These are phyloP conservation scores for Metellina segmentata DNA, from an alignment of 2,888 invertebrate genomes.

Conservation along the genomic window DNA sequence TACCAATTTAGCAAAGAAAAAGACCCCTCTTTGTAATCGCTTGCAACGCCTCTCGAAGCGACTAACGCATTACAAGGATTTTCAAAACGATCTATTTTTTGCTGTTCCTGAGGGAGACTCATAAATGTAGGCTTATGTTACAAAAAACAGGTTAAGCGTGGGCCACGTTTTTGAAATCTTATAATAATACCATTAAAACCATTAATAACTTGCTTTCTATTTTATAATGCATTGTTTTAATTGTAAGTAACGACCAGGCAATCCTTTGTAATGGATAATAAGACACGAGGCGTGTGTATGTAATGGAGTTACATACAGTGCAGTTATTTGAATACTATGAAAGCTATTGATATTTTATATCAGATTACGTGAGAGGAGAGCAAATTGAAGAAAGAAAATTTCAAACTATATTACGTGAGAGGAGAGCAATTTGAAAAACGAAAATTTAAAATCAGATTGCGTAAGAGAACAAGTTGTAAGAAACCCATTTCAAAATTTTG, in stretches of 20 bases:
- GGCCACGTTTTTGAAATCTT: not conserved
- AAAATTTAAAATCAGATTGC: too few relatives aligned
- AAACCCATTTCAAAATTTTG: too few relatives aligned
- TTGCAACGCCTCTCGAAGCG: not conserved
- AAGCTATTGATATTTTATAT: too few relatives aligned
- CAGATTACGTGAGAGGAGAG: not conserved
- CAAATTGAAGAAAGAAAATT: slow-evolving; percentile 7
- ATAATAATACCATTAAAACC: too few relatives aligned
- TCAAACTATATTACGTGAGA: not conserved
- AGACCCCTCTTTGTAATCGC: not conserved
- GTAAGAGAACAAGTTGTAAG: too few relatives aligned
- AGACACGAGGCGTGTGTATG: too few relatives aligned
- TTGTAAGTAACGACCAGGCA: too few relatives aligned
- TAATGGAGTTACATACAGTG: too few relatives aligned
- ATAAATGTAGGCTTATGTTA: not conserved
- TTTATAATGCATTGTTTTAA: not conserved
- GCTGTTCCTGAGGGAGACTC: not conserved
- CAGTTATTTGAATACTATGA: too few relatives aligned
- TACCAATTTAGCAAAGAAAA: slow-evolving; percentile 29
- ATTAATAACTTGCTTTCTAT: not conserved
- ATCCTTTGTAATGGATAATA: too few relatives aligned
- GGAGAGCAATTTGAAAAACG: too few relatives aligned
- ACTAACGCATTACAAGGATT: not conserved
- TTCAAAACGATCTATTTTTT: not conserved
- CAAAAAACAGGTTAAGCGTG: not conserved